A percentile compares a stretch with the other conserved stretches of the same genome.
Evolutionary conservation across 2,888 invertebrate species (phyloP).

Genomic region (Palloptera scutellata): DNA sequence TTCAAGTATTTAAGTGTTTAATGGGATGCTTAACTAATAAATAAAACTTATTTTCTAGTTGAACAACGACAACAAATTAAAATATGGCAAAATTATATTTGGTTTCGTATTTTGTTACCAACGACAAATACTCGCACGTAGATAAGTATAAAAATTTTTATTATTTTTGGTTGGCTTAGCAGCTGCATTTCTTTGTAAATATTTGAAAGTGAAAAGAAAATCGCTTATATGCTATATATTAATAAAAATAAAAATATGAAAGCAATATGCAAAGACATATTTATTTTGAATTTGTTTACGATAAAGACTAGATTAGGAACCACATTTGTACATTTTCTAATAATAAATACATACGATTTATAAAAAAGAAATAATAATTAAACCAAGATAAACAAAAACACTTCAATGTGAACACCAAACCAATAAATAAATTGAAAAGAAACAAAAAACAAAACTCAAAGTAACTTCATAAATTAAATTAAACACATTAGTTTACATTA

Average conservation of each 20-base stretch:
- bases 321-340: slow-evolving; percentile 61
- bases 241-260: neutral
- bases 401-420: slow-evolving; percentile 6
- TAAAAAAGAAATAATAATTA: slow-evolving; percentile 11
- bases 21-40: neutral
- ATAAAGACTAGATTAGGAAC: slow-evolving; percentile 64
- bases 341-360: slow-evolving; percentile 32
- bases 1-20: no score
- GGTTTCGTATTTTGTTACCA: neutral
- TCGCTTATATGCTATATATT: neutral
- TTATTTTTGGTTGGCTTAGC: neutral
- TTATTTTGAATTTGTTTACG: neutral
- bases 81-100: neutral
- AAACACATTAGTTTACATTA: neutral
- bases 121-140: neutral
- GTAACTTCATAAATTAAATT: neutral
- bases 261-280: neutral
- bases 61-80: neutral
- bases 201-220: neutral
- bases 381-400: slow-evolving; percentile 30
- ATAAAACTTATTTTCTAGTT: neutral
- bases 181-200: neutral
- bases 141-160: neutral
- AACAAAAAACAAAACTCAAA: neutral
- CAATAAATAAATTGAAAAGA: slow-evolving; percentile 6